phyloP scores from a whole-genome alignment of 1,140 invertebrate genomes.

The Mactra quadrangularis region DNA sequence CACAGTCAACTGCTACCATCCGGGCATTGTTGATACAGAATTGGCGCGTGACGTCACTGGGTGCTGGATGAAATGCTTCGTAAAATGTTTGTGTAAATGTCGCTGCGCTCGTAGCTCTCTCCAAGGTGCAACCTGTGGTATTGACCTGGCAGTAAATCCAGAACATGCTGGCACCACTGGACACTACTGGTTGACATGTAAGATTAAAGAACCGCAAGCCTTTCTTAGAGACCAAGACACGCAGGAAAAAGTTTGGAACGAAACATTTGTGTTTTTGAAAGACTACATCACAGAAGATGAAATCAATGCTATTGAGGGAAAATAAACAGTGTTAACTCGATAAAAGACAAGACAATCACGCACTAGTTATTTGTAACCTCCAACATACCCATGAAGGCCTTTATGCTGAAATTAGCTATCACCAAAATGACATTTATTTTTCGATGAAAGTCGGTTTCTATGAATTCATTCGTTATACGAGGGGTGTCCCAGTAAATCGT shows the following conservation, averaged over 20 bases:
- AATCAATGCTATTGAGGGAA: neutral
- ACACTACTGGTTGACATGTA: neutral
- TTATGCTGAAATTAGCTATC: too few relatives aligned
- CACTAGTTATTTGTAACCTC: too few relatives aligned
- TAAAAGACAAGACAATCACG: too few relatives aligned
- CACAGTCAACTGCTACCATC: constrained; percentile 25
- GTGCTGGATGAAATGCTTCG: neutral
- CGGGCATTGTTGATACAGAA: constrained; percentile 16
- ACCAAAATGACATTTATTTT: too few relatives aligned
- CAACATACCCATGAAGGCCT: too few relatives aligned
- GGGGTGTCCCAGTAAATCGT: too few relatives aligned
- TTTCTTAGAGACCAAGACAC: neutral
- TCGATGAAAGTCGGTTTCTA: too few relatives aligned
- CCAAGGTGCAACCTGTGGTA: constrained; percentile 1
- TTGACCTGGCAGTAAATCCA: constrained; percentile 16
- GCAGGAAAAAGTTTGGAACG: constrained; percentile 1
- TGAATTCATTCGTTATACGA: too few relatives aligned
- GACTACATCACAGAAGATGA: constrained; percentile 17
- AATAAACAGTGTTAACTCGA: too few relatives aligned
- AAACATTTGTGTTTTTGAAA: neutral
- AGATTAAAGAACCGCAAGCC: neutral
- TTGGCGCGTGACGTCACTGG: neutral
- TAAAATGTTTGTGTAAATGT: neutral
- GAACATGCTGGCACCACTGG: neutral
- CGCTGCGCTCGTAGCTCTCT: neutral